A percentile compares a stretch with the other conserved stretches of the same genome.
Conservation (phyloP, 2,797 vertebrate species). For the Tragelaphus eurycerus region DNA sequence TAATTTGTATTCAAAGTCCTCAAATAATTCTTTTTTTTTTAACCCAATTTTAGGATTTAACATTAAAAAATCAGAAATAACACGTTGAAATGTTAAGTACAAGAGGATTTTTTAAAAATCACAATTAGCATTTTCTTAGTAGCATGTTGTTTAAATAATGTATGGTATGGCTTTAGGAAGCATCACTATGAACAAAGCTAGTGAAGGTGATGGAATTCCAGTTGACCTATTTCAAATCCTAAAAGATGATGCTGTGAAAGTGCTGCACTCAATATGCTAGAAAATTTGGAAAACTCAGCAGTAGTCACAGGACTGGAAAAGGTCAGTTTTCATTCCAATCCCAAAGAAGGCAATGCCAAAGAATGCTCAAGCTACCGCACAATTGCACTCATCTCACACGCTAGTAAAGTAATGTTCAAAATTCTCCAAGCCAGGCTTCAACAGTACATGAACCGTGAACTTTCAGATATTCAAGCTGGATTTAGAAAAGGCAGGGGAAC, state of each 20-base stretch:
- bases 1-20: background rate
- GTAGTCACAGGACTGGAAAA: background rate
- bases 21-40: background rate
- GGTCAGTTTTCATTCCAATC: background rate
- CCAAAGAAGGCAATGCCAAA: background rate
- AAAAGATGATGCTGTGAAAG: background rate
- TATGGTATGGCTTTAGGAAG: background rate
- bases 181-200: background rate
- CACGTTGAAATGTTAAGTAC: background rate
- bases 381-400: background rate
- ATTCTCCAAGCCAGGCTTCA: background rate
- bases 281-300: background rate
- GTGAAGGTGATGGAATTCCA: background rate
- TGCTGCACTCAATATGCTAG: background rate
- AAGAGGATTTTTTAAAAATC: background rate
- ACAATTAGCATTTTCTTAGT: background rate
- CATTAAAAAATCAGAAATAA: background rate
- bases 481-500: background rate
- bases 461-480: background rate
- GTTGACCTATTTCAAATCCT: background rate
- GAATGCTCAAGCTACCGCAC: rapidly evolving
- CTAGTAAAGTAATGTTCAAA: background rate
- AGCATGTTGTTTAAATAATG: background rate
- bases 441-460: background rate
- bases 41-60: background rate